Evolutionary conservation across 2,113 vertebrate genomes (phyloP).

Genomic region (Pipa parva): DNA sequence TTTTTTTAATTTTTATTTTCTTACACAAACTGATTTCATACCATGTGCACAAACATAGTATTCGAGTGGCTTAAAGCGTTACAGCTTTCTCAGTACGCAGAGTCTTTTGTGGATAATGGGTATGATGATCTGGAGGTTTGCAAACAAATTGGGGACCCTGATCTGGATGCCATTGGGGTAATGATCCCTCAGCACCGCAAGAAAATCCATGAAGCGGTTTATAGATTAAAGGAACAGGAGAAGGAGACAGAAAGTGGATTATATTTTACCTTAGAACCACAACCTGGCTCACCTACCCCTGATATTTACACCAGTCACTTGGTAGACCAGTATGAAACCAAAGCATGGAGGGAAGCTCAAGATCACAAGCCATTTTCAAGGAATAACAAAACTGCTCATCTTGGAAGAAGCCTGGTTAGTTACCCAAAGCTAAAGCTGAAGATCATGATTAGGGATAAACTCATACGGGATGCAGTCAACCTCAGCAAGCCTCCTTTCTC

Average conservation of each 20-base stretch:
- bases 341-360: constrained; percentile 62
- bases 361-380: constrained; percentile 54
- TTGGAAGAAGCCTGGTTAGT: constrained; percentile 68
- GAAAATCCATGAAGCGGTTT: constrained; percentile 85
- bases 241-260: constrained; percentile 77
- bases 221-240: constrained; percentile 81
- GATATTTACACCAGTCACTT: constrained; percentile 66
- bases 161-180: constrained; percentile 96
- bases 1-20: not conserved
- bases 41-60: constrained; percentile 87
- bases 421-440: constrained; percentile 92
- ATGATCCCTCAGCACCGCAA: constrained; percentile 82
- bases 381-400: constrained; percentile 61
- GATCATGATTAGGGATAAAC: constrained; percentile 97
- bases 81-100: constrained; percentile 87
- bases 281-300: constrained; percentile 48
- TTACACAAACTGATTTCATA: not conserved
- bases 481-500: constrained; percentile 85
- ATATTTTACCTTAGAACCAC: constrained; percentile 91
- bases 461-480: constrained; percentile 86
- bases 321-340: constrained; percentile 66
- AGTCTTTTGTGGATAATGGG: constrained; percentile 94
- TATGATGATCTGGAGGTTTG: constrained; percentile 98
- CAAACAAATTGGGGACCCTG: constrained; percentile 94
- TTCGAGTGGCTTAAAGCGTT: constrained; percentile 94